These are phyloP conservation scores for Chelidonichthys spinosus DNA, from an alignment of 2,797 vertebrate genomes.

Conservation along the genomic window DNA sequence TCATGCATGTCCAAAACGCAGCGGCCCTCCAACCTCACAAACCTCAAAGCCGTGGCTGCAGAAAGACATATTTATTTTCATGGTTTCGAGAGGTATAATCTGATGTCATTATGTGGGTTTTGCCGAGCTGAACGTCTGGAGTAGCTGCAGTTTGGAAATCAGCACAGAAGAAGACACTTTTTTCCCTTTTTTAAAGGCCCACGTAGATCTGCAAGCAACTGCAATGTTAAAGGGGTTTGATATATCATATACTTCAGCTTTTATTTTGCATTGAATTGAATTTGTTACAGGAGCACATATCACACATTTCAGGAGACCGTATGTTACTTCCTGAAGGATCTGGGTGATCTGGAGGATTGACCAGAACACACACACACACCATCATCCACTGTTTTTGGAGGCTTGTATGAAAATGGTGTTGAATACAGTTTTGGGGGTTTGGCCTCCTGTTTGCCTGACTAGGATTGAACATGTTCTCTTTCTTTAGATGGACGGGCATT, in stretches of 20 bases:
- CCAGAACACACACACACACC: constrained; percentile 36
- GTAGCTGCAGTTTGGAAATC: constrained; percentile 59
- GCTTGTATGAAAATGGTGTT: constrained; percentile 13
- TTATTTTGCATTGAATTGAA: constrained; percentile 32
- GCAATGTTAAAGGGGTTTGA: constrained; percentile 18
- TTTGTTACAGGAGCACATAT: constrained; percentile 36
- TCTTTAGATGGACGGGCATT: constrained; percentile 23
- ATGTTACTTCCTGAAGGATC: constrained; percentile 24
- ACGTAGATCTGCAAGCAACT: constrained; percentile 10
- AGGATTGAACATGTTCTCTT: constrained; percentile 25
- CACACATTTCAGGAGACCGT: constrained; percentile 11
- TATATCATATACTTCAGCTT: constrained; percentile 39
- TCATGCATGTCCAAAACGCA: constrained; percentile 69
- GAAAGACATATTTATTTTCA: constrained; percentile 78
- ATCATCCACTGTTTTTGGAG: constrained; percentile 30
- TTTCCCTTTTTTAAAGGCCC: background rate
- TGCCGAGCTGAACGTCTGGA: constrained; percentile 50
- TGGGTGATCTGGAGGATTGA: constrained; percentile 38
- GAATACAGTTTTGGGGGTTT: constrained; percentile 5
- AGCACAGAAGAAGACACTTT: constrained; percentile 32
- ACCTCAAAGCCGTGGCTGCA: constrained; percentile 70
- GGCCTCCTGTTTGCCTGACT: background rate
- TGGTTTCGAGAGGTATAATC: constrained; percentile 76
- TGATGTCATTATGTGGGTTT: constrained; percentile 77
- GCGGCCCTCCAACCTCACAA: constrained; percentile 57